Evolutionary conservation across 2,113 vertebrate species (phyloP).

Genomic region (Sinocyclocheilus anshuiensis): DNA sequence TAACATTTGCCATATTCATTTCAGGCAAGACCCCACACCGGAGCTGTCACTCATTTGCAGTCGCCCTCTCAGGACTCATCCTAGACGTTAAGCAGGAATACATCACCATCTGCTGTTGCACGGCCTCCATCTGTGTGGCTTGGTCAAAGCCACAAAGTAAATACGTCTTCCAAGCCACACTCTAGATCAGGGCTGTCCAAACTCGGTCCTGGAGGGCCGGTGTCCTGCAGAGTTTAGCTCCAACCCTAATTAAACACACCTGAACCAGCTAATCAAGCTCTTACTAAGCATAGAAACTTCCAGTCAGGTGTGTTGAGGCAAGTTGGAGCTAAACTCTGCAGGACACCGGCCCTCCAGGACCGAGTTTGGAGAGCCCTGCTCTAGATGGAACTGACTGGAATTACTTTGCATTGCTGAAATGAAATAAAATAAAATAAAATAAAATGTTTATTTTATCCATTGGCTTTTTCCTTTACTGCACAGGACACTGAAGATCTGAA

Average conservation of each 20-base stretch:
- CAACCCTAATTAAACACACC: too few relatives aligned
- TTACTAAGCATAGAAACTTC: too few relatives aligned
- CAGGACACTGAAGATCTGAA: background rate
- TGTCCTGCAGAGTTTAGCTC: too few relatives aligned
- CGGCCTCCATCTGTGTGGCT: background rate
- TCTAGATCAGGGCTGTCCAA: too few relatives aligned
- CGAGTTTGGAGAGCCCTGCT: too few relatives aligned
- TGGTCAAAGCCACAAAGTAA: background rate
- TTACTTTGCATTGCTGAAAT: background rate
- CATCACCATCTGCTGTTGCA: constrained; percentile 10
- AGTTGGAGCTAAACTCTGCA: too few relatives aligned
- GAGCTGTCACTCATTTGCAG: constrained; percentile 38
- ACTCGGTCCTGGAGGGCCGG: too few relatives aligned
- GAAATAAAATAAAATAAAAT: too few relatives aligned
- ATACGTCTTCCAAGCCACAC: background rate
- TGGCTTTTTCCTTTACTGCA: background rate
- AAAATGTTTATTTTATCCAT: background rate
- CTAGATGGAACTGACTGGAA: background rate
- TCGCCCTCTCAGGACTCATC: background rate
- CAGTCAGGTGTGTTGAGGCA: too few relatives aligned
- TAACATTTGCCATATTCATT: constrained; percentile 50
- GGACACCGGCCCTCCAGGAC: too few relatives aligned
- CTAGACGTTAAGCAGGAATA: constrained; percentile 24
- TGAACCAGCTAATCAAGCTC: too few relatives aligned
- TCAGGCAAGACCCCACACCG: constrained; percentile 3